Percentiles rank a stretch among this genome's conserved stretches.
phyloP scores from a whole-genome alignment of 1,140 invertebrate genomes.

The Stenopsyche tienmushanensis region DNA sequence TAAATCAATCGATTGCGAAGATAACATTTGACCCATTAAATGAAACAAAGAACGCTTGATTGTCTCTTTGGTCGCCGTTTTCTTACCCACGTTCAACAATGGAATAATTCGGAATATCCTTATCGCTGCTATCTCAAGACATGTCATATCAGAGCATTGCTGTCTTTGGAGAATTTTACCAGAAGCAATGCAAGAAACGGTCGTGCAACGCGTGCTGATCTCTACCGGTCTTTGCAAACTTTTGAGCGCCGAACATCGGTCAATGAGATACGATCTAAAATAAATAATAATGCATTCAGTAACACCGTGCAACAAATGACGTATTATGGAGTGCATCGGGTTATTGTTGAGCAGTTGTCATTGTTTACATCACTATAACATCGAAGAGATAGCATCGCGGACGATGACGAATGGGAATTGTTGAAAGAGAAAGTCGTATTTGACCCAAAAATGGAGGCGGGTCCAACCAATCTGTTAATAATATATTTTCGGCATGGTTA shows the following conservation, averaged over 20 bases:
- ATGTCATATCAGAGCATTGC: no score
- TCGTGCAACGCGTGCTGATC: neutral
- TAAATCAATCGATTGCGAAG: no score
- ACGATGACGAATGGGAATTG: constrained; percentile 7
- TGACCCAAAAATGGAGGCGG: neutral
- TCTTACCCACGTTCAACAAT: no score
- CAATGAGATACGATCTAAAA: constrained; percentile 6
- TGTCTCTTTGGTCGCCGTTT: no score
- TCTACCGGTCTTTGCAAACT: neutral
- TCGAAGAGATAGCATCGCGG: constrained; percentile 1
- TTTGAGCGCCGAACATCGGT: neutral
- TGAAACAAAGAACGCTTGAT: no score
- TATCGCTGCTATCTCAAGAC: no score
- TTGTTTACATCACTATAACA: constrained; percentile 2
- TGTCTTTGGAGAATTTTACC: neutral
- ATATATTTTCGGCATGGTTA: no score
- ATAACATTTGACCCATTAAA: no score
- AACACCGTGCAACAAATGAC: neutral
- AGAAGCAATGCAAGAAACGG: no score
- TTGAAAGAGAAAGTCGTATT: constrained; percentile 1
- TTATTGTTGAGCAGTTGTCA: constrained; percentile 5
- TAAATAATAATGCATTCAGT: neutral
- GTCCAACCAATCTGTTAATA: no score
- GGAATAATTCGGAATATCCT: no score
- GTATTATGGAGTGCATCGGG: neutral